Percentiles rank a stretch among this genome's conserved stretches.
Evolutionary conservation across 2,797 vertebrate genomes (phyloP).

Genomic region (Poecilia picta): DNA sequence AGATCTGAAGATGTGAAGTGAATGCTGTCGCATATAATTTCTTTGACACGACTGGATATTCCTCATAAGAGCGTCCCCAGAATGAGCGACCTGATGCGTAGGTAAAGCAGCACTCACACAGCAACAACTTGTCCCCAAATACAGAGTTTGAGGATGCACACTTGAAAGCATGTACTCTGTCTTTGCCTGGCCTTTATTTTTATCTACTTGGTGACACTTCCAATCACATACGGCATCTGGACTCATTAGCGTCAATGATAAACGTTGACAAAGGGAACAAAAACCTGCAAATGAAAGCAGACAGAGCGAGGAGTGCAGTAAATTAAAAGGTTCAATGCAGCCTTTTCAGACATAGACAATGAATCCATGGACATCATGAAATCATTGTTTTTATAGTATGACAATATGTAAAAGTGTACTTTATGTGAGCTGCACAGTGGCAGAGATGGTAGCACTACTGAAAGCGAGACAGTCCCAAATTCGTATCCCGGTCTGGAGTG

Average conservation of each 20-base stretch:
- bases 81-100: slow-evolving; percentile 52
- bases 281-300: slow-evolving; percentile 57
- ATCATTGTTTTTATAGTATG: slow-evolving; percentile 19
- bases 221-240: slow-evolving; percentile 63
- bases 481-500: background rate
- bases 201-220: slow-evolving; percentile 64
- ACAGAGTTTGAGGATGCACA: slow-evolving; percentile 23
- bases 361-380: slow-evolving; percentile 28
- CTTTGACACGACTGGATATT: slow-evolving; percentile 64
- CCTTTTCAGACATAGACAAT: slow-evolving; percentile 32
- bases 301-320: slow-evolving; percentile 41
- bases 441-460: background rate
- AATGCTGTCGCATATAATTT: slow-evolving; percentile 78
- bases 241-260: slow-evolving; percentile 61
- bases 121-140: slow-evolving; percentile 28
- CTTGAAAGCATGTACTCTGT: slow-evolving; percentile 24
- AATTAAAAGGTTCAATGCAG: slow-evolving; percentile 47
- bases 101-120: slow-evolving; percentile 49
- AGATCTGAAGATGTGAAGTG: slow-evolving; percentile 75
- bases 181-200: slow-evolving; percentile 49
- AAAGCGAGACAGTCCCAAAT: background rate
- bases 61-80: slow-evolving; percentile 29
- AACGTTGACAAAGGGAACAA: slow-evolving; percentile 57
- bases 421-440: background rate
- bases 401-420: slow-evolving; percentile 23